phyloP scores from a whole-genome alignment of 2,888 invertebrate genomes.

The Tolmerus cingulatus region DNA sequence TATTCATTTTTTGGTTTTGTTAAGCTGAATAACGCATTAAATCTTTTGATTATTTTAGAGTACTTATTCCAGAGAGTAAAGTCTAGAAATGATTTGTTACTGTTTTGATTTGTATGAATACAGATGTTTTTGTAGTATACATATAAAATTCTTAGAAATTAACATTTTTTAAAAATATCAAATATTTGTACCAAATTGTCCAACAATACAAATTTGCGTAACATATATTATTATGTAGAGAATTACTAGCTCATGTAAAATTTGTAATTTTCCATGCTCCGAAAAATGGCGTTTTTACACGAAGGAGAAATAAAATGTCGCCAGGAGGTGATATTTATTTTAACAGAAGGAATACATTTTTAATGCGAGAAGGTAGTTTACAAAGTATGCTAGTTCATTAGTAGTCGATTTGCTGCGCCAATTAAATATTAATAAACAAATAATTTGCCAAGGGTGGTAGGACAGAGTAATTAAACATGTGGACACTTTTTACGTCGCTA shows the following conservation, averaged over 20 bases:
- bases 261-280: neutral
- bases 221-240: neutral
- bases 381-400: neutral
- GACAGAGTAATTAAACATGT: neutral
- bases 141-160: neutral
- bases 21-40: neutral
- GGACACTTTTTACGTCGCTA: neutral
- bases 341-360: neutral
- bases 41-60: neutral
- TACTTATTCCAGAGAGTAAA: neutral
- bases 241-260: neutral
- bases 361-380: neutral
- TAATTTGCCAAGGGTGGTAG: neutral
- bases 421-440: neutral
- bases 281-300: neutral
- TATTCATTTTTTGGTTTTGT: too few species aligned
- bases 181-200: neutral
- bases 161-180: neutral
- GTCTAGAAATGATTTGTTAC: neutral
- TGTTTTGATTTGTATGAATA: neutral
- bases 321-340: neutral
- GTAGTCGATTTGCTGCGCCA: neutral
- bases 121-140: neutral
- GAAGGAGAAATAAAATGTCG: neutral
- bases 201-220: neutral